These are phyloP conservation scores for Vannuccia rotundouncinata DNA, from an alignment of 2,888 invertebrate species.

Conservation along the genomic window DNA sequence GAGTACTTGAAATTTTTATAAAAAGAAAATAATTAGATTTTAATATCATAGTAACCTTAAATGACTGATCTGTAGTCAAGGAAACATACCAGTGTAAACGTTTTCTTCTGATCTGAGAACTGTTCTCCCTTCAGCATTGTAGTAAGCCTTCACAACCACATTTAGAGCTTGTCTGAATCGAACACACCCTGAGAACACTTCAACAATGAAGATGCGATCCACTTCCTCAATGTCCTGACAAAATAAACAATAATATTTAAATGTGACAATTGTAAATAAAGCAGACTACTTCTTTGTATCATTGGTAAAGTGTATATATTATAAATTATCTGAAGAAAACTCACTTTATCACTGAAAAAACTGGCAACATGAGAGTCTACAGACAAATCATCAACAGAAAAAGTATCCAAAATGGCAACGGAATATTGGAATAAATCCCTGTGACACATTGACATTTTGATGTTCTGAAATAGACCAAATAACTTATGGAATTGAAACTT, in stretches of 20 bases:
- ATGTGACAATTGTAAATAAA: neutral
- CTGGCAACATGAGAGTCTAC: slow-evolving; percentile 48
- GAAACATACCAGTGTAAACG: slow-evolving; percentile 48
- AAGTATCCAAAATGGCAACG: slow-evolving; percentile 46
- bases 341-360: slow-evolving; percentile 42
- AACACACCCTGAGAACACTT: slow-evolving; percentile 54
- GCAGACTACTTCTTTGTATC: no score
- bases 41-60: no score
- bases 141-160: slow-evolving; percentile 50
- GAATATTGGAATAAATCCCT: slow-evolving; percentile 45
- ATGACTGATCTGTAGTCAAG: no score
- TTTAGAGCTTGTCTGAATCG: slow-evolving; percentile 47
- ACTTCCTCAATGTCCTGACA: slow-evolving; percentile 43
- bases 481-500: no score
- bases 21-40: neutral
- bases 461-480: no score
- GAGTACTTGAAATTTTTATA: slow-evolving; percentile 48
- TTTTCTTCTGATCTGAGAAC: slow-evolving; percentile 49
- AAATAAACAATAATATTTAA: neutral
- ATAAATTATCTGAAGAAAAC: no score
- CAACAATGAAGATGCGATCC: slow-evolving; percentile 49
- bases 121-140: slow-evolving; percentile 49
- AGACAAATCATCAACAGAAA: slow-evolving; percentile 45
- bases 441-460: slow-evolving; percentile 43
- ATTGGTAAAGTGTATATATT: no score